A percentile compares a stretch with the other conserved stretches of the same genome.
Evolutionary conservation across 2,888 invertebrate species (phyloP).

Genomic region (Dicranocentrus wangi): DNA sequence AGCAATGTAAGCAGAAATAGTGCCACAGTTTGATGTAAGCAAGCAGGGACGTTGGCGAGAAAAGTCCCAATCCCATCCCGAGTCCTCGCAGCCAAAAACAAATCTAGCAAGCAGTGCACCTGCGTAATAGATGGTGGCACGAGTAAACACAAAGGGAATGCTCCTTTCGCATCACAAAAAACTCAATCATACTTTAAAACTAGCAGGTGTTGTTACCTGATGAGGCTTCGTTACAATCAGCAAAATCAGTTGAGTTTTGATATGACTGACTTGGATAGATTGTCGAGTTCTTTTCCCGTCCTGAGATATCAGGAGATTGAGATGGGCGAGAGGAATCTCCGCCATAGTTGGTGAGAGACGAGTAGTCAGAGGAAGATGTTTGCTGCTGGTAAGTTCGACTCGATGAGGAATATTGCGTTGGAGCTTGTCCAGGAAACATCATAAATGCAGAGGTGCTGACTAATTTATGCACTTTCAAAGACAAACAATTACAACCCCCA

Average conservation of each 20-base stretch:
- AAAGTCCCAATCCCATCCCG: too few species aligned
- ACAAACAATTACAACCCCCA: conserved; percentile 40
- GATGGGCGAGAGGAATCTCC: conserved; percentile 47
- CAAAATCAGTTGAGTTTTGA: conserved; percentile 34
- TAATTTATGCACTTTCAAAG: conserved; percentile 71
- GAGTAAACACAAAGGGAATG: too few species aligned
- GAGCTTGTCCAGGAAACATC: conserved; percentile 70
- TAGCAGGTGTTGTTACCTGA: conserved; percentile 25
- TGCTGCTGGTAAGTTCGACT: conserved; percentile 29
- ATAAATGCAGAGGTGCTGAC: conserved; percentile 69
- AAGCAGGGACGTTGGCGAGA: too few species aligned
- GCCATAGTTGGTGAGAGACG: conserved; percentile 51
- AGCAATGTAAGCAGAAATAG: too few species aligned
- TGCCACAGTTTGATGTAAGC: too few species aligned
- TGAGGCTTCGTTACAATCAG: conserved; percentile 46
- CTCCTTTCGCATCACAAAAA: too few species aligned
- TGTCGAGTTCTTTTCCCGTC: conserved; percentile 26
- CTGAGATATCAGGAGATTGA: conserved; percentile 45
- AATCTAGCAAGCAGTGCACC: too few species aligned
- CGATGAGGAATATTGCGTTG: neutral
- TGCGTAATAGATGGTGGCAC: too few species aligned
- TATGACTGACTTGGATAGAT: conserved; percentile 35
- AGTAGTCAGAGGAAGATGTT: conserved; percentile 44
- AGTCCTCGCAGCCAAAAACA: too few species aligned
- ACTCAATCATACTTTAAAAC: too few species aligned